Conservation (phyloP, 2,113 vertebrate genomes). For the Onychostruthus taczanowskii region DNA sequence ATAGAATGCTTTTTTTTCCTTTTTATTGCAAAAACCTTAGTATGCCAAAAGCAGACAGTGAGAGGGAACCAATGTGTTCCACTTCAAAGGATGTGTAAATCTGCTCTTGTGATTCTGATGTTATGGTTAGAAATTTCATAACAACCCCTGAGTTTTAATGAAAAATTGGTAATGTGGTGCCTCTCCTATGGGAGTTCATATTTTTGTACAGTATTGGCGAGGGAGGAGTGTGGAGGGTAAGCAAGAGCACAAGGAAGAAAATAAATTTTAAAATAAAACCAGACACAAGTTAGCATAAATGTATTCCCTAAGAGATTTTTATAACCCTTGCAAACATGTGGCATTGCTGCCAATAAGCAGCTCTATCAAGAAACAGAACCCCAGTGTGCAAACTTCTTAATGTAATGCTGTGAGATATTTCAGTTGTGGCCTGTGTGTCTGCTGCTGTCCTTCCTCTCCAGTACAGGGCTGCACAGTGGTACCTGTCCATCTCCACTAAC, state of each 20-base stretch:
- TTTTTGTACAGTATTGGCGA: not conserved
- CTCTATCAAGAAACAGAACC: not conserved
- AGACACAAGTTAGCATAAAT: not conserved
- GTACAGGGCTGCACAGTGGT: not conserved
- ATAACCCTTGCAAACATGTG: not conserved
- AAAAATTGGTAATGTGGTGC: not conserved
- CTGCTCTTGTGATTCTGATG: not conserved
- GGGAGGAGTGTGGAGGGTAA: not conserved
- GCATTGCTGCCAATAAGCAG: not conserved
- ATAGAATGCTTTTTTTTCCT: not conserved
- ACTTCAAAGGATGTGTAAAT: not conserved
- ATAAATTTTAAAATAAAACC: not conserved
- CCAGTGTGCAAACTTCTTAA: not conserved
- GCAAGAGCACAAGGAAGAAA: not conserved
- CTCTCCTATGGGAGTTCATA: not conserved
- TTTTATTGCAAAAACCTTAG: not conserved
- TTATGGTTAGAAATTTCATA: not conserved
- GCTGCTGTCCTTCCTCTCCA: not conserved
- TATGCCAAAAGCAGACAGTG: not conserved
- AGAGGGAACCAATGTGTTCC: not conserved
- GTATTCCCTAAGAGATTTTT: not conserved
- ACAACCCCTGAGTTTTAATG: not conserved
- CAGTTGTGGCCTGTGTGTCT: not conserved
- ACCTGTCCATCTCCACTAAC: not conserved
- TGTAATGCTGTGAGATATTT: not conserved